phyloP scores from a whole-genome alignment of 2,113 vertebrate species.

The Hypanus sabinus region DNA sequence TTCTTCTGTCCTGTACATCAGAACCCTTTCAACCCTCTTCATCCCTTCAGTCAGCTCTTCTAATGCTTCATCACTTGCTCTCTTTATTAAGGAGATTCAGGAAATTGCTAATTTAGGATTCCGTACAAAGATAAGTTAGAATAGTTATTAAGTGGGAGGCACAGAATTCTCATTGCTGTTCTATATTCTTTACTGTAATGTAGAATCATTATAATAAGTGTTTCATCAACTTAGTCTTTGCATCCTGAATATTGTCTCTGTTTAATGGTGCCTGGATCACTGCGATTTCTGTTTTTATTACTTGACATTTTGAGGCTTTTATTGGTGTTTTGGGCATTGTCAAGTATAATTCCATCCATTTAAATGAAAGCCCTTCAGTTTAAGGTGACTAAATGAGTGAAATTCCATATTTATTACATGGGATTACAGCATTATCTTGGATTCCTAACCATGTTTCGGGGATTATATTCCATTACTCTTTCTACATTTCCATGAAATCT shows the following conservation, averaged over 20 bases:
- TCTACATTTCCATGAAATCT: background rate
- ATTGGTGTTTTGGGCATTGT: slow-evolving; percentile 26
- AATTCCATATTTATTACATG: slow-evolving; percentile 13
- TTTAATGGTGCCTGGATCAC: slow-evolving; percentile 31
- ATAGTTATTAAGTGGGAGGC: background rate
- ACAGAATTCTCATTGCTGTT: background rate
- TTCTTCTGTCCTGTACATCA: background rate
- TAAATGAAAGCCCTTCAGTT: slow-evolving; percentile 3
- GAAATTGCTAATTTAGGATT: background rate
- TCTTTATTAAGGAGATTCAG: background rate
- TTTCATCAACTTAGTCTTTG: slow-evolving; percentile 15
- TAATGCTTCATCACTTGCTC: background rate
- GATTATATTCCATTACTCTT: background rate
- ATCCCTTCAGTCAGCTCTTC: background rate
- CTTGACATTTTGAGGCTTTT: slow-evolving; percentile 15
- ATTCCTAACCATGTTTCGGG: background rate
- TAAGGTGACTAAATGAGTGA: slow-evolving; percentile 5
- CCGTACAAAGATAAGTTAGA: background rate
- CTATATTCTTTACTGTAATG: slow-evolving; percentile 6
- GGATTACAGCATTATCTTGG: background rate
- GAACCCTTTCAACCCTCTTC: background rate
- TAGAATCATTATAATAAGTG: slow-evolving; percentile 18
- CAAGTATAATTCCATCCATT: slow-evolving; percentile 8
- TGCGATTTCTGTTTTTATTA: slow-evolving; percentile 27
- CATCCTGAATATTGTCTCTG: slow-evolving; percentile 24